Percentiles rank a stretch among this genome's conserved stretches.
Conservation (phyloP, 92 coral and sea anemone genomes). For the Isaurus tuberculatus region DNA sequence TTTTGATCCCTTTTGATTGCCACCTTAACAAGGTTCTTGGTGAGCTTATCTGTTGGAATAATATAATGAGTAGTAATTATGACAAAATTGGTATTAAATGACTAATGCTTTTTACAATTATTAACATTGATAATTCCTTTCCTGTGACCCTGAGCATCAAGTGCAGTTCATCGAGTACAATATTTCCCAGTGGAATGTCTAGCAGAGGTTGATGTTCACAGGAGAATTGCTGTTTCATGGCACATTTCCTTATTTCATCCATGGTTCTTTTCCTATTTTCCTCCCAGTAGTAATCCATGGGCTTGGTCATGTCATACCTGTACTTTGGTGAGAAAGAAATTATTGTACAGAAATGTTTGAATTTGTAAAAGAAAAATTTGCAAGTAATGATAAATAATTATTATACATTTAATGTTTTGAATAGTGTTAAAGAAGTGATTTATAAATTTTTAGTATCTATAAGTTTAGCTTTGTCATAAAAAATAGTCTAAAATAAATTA, state of each 20-base stretch:
- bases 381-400: not conserved
- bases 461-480: not conserved
- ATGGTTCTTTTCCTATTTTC: constrained; percentile 50
- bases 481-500: not conserved
- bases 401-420: not conserved
- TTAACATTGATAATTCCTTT: not conserved
- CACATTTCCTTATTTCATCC: constrained; percentile 52
- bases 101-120: no score
- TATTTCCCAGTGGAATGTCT: constrained; percentile 60
- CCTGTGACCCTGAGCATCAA: constrained; percentile 76
- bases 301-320: constrained; percentile 68
- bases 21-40: constrained; percentile 58
- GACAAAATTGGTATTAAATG: not conserved
- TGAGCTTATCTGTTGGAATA: constrained; percentile 60
- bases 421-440: no score
- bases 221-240: constrained; percentile 45
- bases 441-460: no score
- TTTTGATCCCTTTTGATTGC: constrained; percentile 63
- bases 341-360: no score
- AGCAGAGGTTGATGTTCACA: constrained; percentile 66
- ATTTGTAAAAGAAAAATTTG: constrained; percentile 8
- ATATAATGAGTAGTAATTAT: not conserved
- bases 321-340: constrained; percentile 1
- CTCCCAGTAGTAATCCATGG: constrained; percentile 58
- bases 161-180: constrained; percentile 74